Percentiles rank a stretch among this genome's conserved stretches.
Evolutionary conservation across 2,888 invertebrate genomes (phyloP).

Genomic region (Homarus gammarus): DNA sequence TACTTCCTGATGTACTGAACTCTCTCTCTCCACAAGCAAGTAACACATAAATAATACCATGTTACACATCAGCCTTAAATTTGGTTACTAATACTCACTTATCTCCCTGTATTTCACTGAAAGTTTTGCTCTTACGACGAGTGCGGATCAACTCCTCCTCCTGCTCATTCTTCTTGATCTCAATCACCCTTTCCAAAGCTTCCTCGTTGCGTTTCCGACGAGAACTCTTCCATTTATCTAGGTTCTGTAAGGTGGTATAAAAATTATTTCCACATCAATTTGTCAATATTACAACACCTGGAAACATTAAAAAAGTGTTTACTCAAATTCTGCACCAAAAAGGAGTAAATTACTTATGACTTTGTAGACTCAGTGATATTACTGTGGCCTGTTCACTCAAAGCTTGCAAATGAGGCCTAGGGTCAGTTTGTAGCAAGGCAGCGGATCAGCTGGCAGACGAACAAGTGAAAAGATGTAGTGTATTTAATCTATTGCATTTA

Average conservation of each 20-base stretch:
- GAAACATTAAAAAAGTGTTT: background rate
- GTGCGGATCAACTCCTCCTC: conserved; percentile 85
- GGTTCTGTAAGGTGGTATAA: conserved; percentile 83
- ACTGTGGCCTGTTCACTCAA: too few species aligned
- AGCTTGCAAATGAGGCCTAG: too few species aligned
- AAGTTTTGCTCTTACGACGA: conserved; percentile 92
- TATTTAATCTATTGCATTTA: too few species aligned
- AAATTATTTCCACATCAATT: conserved; percentile 22
- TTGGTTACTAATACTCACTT: conserved; percentile 72
- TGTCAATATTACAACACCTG: background rate
- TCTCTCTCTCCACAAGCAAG: too few species aligned
- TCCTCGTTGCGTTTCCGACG: conserved; percentile 94
- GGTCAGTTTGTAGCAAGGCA: too few species aligned
- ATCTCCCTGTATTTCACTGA: conserved; percentile 94
- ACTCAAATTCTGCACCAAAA: too few species aligned
- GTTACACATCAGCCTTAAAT: too few species aligned
- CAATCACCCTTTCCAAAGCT: conserved; percentile 92
- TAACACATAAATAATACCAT: too few species aligned
- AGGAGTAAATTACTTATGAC: too few species aligned
- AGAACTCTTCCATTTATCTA: conserved; percentile 96
- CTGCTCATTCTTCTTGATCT: conserved; percentile 91
- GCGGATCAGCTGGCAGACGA: too few species aligned
- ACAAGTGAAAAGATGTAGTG: too few species aligned
- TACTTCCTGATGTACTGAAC: too few species aligned
- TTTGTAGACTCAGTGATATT: background rate